A percentile compares a stretch with the other conserved stretches of the same genome.
Evolutionary conservation across 2,113 vertebrate species (phyloP).

Genomic region (Tragelaphus strepsiceros): DNA sequence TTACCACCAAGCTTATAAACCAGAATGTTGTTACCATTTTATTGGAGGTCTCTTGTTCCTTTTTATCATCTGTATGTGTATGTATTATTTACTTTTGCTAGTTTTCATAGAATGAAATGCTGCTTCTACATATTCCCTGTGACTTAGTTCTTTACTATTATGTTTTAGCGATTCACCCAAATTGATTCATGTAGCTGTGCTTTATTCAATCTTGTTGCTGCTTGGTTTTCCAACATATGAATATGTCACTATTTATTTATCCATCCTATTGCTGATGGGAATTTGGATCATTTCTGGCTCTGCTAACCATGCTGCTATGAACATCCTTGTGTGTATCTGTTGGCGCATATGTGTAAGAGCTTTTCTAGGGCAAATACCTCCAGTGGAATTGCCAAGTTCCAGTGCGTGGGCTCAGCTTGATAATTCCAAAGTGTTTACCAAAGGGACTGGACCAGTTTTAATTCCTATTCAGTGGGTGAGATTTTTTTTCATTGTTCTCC

Average conservation of each 20-base stretch:
- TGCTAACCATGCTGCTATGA: not conserved
- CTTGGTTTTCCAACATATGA: not conserved
- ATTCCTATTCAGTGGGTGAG: not conserved
- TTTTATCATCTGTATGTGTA: not conserved
- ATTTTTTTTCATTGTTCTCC: not conserved
- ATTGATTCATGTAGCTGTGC: not conserved
- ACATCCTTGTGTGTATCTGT: not conserved
- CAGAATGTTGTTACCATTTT: not conserved
- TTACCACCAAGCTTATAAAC: not conserved
- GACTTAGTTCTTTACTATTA: not conserved
- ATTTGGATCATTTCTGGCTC: not conserved
- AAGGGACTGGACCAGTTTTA: not conserved
- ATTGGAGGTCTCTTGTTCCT: not conserved
- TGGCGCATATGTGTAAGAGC: not conserved
- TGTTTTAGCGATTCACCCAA: not conserved
- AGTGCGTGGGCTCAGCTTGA: not conserved
- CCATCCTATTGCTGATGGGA: not conserved
- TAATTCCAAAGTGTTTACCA: not conserved
- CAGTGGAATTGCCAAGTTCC: not conserved
- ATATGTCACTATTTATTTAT: not conserved
- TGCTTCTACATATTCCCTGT: not conserved
- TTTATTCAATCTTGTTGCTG: not conserved
- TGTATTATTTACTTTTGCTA: not conserved
- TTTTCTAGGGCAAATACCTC: not conserved
- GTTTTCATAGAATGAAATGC: not conserved